phyloP scores from a whole-genome alignment of 1,140 invertebrate species.

The Lycorma delicatula region DNA sequence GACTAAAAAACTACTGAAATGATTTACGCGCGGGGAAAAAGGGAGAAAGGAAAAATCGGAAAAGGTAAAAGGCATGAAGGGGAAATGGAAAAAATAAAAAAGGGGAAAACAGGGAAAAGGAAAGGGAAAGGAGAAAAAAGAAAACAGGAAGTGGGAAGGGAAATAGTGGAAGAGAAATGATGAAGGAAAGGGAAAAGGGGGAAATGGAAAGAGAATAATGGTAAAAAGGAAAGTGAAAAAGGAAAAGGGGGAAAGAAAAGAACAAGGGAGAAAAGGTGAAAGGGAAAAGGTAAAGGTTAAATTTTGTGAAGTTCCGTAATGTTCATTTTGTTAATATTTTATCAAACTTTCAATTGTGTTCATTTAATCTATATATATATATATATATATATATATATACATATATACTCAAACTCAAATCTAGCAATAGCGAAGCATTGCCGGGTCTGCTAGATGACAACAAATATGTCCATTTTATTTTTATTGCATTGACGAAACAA shows the following conservation, averaged over 20 bases:
- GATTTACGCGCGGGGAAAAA: not conserved
- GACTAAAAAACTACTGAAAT: too few species aligned
- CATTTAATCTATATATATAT: too few species aligned
- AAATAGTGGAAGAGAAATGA: not conserved
- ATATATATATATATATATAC: too few species aligned
- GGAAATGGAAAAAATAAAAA: not conserved
- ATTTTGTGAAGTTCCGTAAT: too few species aligned
- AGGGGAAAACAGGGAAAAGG: not conserved
- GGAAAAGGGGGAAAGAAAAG: not conserved
- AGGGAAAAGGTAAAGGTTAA: too few species aligned
- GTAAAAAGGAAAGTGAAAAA: not conserved
- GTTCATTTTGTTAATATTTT: too few species aligned
- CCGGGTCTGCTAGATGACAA: too few species aligned
- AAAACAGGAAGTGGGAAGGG: not conserved
- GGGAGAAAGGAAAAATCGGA: not conserved
- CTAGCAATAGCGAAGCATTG: too few species aligned
- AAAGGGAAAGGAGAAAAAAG: not conserved
- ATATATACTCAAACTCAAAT: too few species aligned
- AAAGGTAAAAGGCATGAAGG: not conserved
- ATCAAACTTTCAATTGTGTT: too few species aligned
- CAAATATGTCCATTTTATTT: too few species aligned
- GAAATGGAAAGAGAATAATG: not conserved
- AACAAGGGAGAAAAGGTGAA: not conserved
- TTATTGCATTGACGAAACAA: too few species aligned
- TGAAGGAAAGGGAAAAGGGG: not conserved